Conservation (phyloP, 53 echinoderm and acorn worm genomes). For the Echinometra lucunter region DNA sequence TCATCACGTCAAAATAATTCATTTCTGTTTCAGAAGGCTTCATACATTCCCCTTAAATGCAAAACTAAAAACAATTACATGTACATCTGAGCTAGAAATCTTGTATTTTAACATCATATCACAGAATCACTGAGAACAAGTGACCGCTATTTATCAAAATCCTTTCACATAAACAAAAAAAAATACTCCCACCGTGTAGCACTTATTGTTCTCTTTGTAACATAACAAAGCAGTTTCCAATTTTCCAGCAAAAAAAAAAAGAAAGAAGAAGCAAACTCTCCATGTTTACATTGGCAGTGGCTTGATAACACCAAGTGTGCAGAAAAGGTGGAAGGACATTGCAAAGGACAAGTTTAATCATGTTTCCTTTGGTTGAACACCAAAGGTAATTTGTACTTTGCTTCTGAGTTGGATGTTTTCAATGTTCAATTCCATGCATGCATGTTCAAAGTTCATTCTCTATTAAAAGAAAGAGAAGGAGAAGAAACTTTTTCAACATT, state of each 20-base stretch:
- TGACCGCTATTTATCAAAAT: neutral
- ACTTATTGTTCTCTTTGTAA: neutral
- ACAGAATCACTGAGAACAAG: neutral
- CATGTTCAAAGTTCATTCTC: no score
- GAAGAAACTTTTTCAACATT: no score
- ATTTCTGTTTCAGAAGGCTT: neutral
- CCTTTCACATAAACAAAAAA: neutral
- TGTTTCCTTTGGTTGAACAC: neutral
- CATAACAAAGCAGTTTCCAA: neutral
- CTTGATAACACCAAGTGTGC: neutral
- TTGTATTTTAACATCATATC: neutral
- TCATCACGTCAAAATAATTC: neutral
- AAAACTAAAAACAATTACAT: neutral
- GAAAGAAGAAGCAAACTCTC: no score
- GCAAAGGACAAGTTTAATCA: neutral
- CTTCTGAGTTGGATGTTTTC: neutral
- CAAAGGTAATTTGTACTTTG: neutral
- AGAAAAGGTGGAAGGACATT: neutral
- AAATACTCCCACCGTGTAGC: neutral
- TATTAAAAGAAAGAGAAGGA: no score
- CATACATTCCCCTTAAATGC: neutral
- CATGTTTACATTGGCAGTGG: neutral
- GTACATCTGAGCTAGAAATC: neutral
- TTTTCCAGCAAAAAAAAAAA: no score
- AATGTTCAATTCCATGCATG: no score